Evolutionary conservation across 2,113 vertebrate species (phyloP).

Genomic region (Chaenogobius annularis): DNA sequence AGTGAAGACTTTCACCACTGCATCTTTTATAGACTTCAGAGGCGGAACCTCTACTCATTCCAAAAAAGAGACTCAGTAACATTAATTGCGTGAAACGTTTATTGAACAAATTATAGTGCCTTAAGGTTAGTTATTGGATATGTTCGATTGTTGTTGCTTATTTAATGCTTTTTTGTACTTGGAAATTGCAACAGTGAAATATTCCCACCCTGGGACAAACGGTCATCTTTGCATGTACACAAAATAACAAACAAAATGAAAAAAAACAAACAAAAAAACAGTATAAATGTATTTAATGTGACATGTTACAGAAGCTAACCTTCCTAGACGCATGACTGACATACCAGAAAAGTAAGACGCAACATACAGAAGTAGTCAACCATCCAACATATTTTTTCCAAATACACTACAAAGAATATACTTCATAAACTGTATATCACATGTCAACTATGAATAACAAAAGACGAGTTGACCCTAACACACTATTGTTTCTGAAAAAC

Average conservation of each 20-base stretch:
- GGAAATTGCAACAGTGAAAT: no score
- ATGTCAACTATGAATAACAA: slow-evolving; percentile 32
- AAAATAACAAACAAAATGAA: not conserved
- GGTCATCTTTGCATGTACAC: not conserved
- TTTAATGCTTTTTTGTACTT: no score
- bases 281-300: slow-evolving; percentile 77
- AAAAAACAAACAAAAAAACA: slow-evolving; percentile 4
- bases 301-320: slow-evolving; percentile 52
- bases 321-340: slow-evolving; percentile 27
- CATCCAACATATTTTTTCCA: slow-evolving; percentile 33
- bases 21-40: no score
- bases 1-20: no score
- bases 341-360: slow-evolving; percentile 47
- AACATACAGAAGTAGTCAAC: slow-evolving; percentile 47
- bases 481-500: not conserved
- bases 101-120: no score
- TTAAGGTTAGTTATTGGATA: no score
- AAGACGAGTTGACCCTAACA: slow-evolving; percentile 10
- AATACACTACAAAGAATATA: slow-evolving; percentile 27
- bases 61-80: no score
- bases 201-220: no score
- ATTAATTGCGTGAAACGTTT: no score
- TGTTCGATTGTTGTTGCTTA: no score
- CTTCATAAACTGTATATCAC: slow-evolving; percentile 25
- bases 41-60: no score